These are phyloP conservation scores for Notolabrus celidotus DNA, from an alignment of 2,797 vertebrate species.

Conservation along the genomic window DNA sequence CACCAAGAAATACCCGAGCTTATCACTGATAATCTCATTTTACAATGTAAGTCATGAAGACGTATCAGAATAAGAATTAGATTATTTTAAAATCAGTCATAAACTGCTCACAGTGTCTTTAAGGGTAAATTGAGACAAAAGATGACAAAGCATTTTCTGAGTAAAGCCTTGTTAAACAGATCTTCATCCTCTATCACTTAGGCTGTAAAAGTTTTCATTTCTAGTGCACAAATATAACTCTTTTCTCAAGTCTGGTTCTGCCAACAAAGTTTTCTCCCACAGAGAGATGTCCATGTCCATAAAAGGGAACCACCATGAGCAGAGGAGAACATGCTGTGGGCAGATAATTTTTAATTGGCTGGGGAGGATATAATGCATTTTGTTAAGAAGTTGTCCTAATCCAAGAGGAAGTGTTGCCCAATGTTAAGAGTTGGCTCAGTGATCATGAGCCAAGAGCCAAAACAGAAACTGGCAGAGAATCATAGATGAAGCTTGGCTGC, in stretches of 20 bases:
- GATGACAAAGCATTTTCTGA: background rate
- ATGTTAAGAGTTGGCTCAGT: slow-evolving; percentile 30
- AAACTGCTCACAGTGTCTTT: no score
- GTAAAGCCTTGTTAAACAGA: background rate
- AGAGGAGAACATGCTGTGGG: slow-evolving; percentile 18
- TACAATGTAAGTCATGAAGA: no score
- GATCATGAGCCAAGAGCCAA: slow-evolving; percentile 35
- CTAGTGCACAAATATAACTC: slow-evolving; percentile 4
- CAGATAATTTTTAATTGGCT: slow-evolving; percentile 33
- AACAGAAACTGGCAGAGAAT: slow-evolving; percentile 35
- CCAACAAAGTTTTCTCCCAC: slow-evolving; percentile 11
- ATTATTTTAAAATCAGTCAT: no score
- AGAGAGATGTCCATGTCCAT: slow-evolving; percentile 10
- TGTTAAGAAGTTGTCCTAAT: slow-evolving; percentile 32
- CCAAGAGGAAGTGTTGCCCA: slow-evolving; percentile 23
- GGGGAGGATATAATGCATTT: slow-evolving; percentile 31
- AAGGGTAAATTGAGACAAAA: background rate
- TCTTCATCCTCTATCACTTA: background rate
- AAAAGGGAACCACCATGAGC: slow-evolving; percentile 3
- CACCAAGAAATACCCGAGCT: no score
- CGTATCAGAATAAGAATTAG: no score
- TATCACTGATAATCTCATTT: no score
- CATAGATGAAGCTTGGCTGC: slow-evolving; percentile 16
- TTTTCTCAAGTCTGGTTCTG: slow-evolving; percentile 2
- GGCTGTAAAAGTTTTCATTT: slow-evolving; percentile 9